Evolutionary conservation across 2,797 vertebrate genomes (phyloP).

Genomic region (Stomatorhinus walkeri): DNA sequence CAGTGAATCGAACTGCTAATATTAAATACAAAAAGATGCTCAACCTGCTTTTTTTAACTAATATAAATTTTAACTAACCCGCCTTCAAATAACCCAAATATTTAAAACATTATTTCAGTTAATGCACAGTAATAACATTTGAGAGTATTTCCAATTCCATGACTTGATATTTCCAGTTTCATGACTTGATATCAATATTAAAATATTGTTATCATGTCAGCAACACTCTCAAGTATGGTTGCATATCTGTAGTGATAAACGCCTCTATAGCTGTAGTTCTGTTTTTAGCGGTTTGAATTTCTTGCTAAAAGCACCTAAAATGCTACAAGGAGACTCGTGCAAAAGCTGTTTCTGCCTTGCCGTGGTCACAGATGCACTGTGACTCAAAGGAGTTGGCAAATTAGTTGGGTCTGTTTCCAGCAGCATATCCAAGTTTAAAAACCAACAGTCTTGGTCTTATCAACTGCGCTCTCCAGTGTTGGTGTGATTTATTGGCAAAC

Average conservation of each 20-base stretch:
- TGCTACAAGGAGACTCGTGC: background rate
- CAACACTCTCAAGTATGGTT: background rate
- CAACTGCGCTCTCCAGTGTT: background rate
- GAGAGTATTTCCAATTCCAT: background rate
- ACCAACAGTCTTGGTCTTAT: background rate
- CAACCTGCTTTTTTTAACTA: background rate
- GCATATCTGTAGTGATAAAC: background rate
- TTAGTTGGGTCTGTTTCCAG: background rate
- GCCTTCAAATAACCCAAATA: background rate
- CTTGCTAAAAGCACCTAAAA: background rate
- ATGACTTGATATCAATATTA: background rate
- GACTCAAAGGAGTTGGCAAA: background rate
- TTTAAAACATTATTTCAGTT: background rate
- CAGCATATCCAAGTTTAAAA: background rate
- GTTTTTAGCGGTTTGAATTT: background rate
- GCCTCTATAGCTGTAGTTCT: background rate
- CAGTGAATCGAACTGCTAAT: background rate
- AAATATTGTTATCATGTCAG: background rate
- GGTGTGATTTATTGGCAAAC: background rate
- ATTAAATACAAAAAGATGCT: background rate
- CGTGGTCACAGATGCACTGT: background rate
- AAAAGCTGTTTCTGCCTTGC: background rate
- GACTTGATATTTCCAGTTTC: background rate
- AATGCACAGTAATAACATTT: background rate
- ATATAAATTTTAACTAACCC: background rate